Evolutionary conservation across 2,888 invertebrate genomes (phyloP), one percentile per base, ranked within the genome.

Genomic region (Mythimna impura): DNA sequence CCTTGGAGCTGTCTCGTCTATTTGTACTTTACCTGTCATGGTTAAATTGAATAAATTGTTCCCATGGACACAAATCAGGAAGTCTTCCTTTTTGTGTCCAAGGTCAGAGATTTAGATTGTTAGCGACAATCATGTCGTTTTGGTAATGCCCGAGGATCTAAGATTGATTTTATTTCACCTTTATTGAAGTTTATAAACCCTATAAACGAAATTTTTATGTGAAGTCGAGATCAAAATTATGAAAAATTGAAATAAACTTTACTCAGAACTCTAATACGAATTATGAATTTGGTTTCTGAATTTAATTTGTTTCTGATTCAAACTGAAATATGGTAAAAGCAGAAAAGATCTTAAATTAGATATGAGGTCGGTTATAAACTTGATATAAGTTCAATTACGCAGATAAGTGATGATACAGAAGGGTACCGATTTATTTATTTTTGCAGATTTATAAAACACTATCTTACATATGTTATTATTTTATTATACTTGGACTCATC

Each of bases 41-140:
- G 20, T 62, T 57, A 67, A 67, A 67, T 61, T 40, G 22, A 14
- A n/a, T 30, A 68, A 50, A 58, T 62, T 50, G n/a, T 52, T 52
- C 0, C 17, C 17, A 52, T 67, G 34, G 50, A 10, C 47, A 67
- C 30, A 34, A n/a, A 47, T 17, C 12, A 25, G 20, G 22, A 50
- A 20, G 47, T n/a, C 14, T 69, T 58, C 34, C 36, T 25, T 34
- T 60, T 77, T 77, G 14, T 60, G 25, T 17, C 14, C 43, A 58
- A 63, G 68, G 62, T 68, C 50, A 7, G 1, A 20, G 43, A 12
- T 57, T 62, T 17, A 34, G 20, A 63, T 52, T 62, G n/a, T 68
- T 17, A 61, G 47, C 36, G 40, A 20, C 6, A 55, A 55, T n/a
- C 10, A 52, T 63, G 34, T 52, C 4, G 20, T 50, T 50, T 57